These are phyloP conservation scores for Wiebesia pumilae DNA, from an alignment of 1,140 invertebrate genomes.

Conservation along the genomic window DNA sequence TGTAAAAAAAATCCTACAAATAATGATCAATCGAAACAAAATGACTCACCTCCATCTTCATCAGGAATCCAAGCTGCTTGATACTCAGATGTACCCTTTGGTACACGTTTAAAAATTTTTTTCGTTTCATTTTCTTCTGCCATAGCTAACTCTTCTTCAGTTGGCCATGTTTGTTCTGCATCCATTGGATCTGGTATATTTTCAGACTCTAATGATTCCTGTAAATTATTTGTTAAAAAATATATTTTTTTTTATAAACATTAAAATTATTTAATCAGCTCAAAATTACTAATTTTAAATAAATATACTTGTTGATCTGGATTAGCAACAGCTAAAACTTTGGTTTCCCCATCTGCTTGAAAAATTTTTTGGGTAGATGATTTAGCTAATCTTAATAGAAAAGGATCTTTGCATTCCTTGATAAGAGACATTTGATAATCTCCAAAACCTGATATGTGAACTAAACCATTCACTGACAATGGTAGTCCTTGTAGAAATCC, in stretches of 20 bases:
- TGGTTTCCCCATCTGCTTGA: constrained; percentile 62
- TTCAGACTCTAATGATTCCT: constrained; percentile 86
- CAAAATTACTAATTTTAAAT: neutral
- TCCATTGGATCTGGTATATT: constrained; percentile 93
- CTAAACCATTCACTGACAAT: constrained; percentile 89
- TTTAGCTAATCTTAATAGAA: constrained; percentile 74
- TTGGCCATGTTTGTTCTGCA: constrained; percentile 97
- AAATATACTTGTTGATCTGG: constrained; percentile 80
- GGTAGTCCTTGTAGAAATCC: constrained; percentile 89
- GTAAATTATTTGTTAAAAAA: constrained; percentile 51
- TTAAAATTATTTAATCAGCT: constrained; percentile 5
- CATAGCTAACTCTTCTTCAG: constrained; percentile 89
- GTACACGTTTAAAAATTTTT: constrained; percentile 87
- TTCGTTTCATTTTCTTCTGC: constrained; percentile 80
- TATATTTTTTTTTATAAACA: constrained; percentile 8
- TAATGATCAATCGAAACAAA: constrained; percentile 21
- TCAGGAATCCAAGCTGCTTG: constrained; percentile 97
- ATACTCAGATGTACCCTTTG: constrained; percentile 96
- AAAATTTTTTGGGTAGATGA: constrained; percentile 57
- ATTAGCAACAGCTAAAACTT: constrained; percentile 81
- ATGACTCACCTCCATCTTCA: constrained; percentile 76
- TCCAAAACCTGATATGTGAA: constrained; percentile 93
- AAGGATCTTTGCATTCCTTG: constrained; percentile 84
- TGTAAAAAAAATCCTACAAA: constrained; percentile 20
- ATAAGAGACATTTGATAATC: constrained; percentile 94